Evolutionary conservation across 2,888 invertebrate species (phyloP).

Genomic region (Miltochrista miniata): DNA sequence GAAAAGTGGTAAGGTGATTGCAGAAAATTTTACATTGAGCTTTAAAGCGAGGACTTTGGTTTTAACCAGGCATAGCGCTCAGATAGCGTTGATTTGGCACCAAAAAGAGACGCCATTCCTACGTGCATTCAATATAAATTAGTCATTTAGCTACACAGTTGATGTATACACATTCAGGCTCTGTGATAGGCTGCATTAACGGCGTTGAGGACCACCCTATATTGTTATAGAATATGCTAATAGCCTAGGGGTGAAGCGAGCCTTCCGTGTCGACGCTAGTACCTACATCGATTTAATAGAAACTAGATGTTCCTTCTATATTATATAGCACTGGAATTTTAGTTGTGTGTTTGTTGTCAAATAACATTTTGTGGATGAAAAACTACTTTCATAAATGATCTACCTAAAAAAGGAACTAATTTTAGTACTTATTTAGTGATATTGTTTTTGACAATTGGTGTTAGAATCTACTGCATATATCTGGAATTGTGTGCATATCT

Average conservation of each 20-base stretch:
- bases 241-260: neutral
- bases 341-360: neutral
- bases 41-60: no score
- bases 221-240: neutral
- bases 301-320: neutral
- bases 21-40: no score
- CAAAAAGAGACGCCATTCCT: no score
- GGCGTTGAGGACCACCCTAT: neutral
- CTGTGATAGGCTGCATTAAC: neutral
- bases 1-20: no score
- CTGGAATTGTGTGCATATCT: no score
- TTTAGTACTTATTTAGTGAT: no score
- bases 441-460: no score
- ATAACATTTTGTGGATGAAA: constrained; percentile 43
- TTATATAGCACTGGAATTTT: neutral
- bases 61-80: no score
- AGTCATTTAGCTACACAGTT: neutral
- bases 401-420: no score
- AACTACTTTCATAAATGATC: constrained; percentile 28
- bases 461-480: no score
- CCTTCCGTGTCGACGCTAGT: neutral
- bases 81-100: no score
- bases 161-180: neutral
- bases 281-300: neutral
- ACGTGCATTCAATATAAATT: neutral